Conservation (phyloP, 2,113 vertebrate species). For the Sterrhoptilus dennistouni region DNA sequence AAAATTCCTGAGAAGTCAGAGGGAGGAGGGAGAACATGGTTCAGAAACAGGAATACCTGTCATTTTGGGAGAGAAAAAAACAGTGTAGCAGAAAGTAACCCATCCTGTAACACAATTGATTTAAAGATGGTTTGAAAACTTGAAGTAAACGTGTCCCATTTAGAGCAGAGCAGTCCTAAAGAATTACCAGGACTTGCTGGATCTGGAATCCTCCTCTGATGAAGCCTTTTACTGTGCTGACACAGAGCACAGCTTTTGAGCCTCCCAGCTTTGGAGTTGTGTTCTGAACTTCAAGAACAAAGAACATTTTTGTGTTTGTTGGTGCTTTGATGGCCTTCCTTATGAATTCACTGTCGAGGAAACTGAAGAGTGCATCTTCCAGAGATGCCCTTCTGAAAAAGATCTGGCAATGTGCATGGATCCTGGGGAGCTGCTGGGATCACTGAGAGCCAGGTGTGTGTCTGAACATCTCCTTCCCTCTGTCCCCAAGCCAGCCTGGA, state of each 20-base stretch:
- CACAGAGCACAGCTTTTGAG: neutral
- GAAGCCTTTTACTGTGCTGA: neutral
- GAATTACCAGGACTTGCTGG: neutral
- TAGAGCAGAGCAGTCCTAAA: neutral
- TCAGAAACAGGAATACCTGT: neutral
- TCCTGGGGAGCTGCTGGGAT: neutral
- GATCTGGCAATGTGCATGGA: neutral
- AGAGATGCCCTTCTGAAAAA: neutral
- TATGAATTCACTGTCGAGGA: neutral
- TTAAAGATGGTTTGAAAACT: neutral
- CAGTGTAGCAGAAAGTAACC: neutral
- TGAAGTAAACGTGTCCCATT: neutral
- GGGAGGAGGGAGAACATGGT: neutral
- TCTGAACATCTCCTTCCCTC: neutral
- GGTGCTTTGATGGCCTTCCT: neutral
- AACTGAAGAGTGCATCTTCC: neutral
- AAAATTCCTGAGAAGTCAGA: neutral
- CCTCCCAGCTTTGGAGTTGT: neutral
- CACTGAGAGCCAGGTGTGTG: accelerated
- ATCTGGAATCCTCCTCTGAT: neutral
- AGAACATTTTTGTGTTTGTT: accelerated
- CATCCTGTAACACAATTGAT: neutral
- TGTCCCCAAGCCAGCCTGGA: neutral
- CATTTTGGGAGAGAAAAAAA: neutral
- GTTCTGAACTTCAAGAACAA: neutral